Percentiles rank a stretch among this genome's conserved stretches.
Conservation (phyloP, 2,888 invertebrate genomes). For the Molanna angustata region DNA sequence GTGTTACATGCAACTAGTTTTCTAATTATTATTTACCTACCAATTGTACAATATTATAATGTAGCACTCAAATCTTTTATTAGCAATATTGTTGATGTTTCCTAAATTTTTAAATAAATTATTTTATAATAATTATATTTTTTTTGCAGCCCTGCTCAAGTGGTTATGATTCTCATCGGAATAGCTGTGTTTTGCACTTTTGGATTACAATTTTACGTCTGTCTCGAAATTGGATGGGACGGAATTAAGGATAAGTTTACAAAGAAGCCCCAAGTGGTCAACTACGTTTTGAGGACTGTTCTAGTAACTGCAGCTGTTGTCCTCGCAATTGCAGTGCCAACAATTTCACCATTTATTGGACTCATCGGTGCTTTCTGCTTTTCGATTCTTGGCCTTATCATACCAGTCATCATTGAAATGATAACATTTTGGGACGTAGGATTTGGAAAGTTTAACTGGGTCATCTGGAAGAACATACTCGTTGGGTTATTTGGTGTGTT, state of each 20-base stretch:
- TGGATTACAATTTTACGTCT: slow-evolving; percentile 95
- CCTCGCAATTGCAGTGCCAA: slow-evolving; percentile 83
- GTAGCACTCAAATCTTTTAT: too few relatives aligned
- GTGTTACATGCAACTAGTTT: too few relatives aligned
- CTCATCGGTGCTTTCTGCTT: slow-evolving; percentile 93
- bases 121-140: slow-evolving; percentile 27
- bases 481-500: slow-evolving; percentile 73
- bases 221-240: slow-evolving; percentile 89
- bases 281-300: slow-evolving; percentile 72
- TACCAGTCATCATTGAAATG: slow-evolving; percentile 82
- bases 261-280: slow-evolving; percentile 65
- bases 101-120: too few relatives aligned
- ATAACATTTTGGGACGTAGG: slow-evolving; percentile 84
- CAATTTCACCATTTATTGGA: slow-evolving; percentile 85
- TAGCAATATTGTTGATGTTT: too few relatives aligned
- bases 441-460: slow-evolving; percentile 69
- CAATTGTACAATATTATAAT: too few relatives aligned
- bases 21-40: too few relatives aligned
- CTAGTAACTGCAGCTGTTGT: slow-evolving; percentile 66
- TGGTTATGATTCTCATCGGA: slow-evolving; percentile 82
- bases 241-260: slow-evolving; percentile 70
- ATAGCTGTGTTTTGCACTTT: slow-evolving; percentile 93
- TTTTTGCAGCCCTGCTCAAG: slow-evolving; percentile 72
- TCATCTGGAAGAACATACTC: slow-evolving; percentile 74
- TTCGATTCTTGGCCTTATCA: slow-evolving; percentile 84